Evolutionary conservation across 2,113 vertebrate species (phyloP).

Genomic region (Micronycteris hirsuta): DNA sequence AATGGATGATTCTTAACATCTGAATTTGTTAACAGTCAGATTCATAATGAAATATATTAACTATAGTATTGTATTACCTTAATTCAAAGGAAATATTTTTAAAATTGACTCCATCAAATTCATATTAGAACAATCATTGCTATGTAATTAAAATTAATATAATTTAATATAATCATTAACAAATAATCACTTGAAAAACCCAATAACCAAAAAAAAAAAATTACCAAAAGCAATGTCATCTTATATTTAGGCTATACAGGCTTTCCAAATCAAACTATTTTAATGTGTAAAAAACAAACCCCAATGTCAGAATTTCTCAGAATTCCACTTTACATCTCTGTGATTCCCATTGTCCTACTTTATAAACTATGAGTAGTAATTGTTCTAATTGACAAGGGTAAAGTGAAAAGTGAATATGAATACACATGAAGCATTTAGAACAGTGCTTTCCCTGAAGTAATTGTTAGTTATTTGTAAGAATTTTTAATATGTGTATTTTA

Average conservation of each 20-base stretch:
- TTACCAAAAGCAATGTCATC: neutral
- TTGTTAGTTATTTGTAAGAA: neutral
- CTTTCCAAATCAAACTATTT: neutral
- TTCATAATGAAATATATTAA: neutral
- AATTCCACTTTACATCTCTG: neutral
- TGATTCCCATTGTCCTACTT: neutral
- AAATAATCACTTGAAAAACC: neutral
- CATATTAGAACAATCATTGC: neutral
- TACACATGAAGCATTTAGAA: neutral
- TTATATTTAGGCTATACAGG: neutral
- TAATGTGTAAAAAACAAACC: neutral
- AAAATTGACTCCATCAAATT: neutral
- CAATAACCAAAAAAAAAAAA: neutral
- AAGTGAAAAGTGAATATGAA: neutral
- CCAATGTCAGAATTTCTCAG: neutral
- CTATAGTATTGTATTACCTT: neutral
- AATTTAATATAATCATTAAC: neutral
- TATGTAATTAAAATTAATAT: neutral
- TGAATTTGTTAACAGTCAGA: neutral
- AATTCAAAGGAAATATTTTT: neutral
- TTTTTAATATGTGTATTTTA: neutral
- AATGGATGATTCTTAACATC: neutral
- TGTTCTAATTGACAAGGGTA: neutral
- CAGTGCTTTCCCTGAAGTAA: neutral
- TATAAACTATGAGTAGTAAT: neutral